A percentile compares a stretch with the other conserved stretches of the same genome.
phyloP scores from a whole-genome alignment of 1,140 invertebrate genomes.

The Aphaenogaster rudis region DNA sequence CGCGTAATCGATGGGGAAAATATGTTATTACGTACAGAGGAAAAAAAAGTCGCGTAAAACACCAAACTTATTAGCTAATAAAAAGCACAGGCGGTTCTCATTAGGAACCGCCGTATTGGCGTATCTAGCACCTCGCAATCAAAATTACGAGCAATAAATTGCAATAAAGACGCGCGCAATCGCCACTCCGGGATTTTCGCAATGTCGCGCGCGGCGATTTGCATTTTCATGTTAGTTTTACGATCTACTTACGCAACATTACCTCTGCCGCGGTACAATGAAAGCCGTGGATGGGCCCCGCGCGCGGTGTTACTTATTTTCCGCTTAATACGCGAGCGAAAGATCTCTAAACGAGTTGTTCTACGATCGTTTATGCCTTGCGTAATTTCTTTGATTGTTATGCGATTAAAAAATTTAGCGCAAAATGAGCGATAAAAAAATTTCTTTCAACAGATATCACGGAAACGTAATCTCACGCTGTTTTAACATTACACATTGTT shows the following conservation, averaged over 20 bases:
- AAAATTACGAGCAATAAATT: slow-evolving; percentile 68
- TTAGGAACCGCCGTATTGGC: slow-evolving; percentile 53
- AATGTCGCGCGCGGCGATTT: slow-evolving; percentile 53
- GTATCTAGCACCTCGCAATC: slow-evolving; percentile 50
- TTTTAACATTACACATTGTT: background rate
- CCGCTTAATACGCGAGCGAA: slow-evolving; percentile 8
- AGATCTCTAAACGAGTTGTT: background rate
- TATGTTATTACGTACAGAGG: background rate
- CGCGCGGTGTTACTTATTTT: slow-evolving; percentile 38
- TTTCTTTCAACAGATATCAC: background rate
- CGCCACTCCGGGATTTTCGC: slow-evolving; percentile 43
- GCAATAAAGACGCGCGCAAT: slow-evolving; percentile 60
- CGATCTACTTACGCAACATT: slow-evolving; percentile 63
- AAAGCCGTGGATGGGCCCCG: slow-evolving; percentile 3
- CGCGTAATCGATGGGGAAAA: slow-evolving; percentile 39
- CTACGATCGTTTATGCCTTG: background rate
- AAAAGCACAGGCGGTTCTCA: slow-evolving; percentile 47
- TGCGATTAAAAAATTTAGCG: background rate
- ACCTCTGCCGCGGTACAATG: slow-evolving; percentile 31
- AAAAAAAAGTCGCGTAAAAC: slow-evolving; percentile 33
- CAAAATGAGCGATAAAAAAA: background rate
- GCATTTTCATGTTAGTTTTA: slow-evolving; percentile 65
- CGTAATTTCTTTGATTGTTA: slow-evolving; percentile 5
- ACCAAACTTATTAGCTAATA: slow-evolving; percentile 44
- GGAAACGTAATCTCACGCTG: background rate